Percentiles rank a stretch among this genome's conserved stretches.
These are phyloP conservation scores for Ricordea florida DNA, from an alignment of 92 coral and sea anemone genomes.

Conservation along the genomic window DNA sequence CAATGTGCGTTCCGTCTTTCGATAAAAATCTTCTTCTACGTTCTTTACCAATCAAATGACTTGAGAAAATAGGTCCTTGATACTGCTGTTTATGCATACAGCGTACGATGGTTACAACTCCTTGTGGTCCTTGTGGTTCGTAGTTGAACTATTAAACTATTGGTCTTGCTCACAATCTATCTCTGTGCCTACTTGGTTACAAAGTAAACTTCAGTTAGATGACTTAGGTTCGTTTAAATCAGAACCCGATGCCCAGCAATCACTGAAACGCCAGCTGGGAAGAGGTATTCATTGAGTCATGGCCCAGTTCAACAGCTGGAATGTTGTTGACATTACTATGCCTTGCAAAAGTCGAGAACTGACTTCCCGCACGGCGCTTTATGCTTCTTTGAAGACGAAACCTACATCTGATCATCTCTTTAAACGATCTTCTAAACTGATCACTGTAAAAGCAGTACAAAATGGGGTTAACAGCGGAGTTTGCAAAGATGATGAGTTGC, in stretches of 20 bases:
- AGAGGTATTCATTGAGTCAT: neutral
- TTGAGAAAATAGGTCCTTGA: no score
- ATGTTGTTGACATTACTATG: neutral
- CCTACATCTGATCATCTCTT: constrained; percentile 70
- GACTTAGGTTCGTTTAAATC: no score
- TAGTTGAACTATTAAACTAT: no score
- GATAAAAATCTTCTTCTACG: no score
- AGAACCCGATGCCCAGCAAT: neutral
- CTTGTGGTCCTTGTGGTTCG: no score
- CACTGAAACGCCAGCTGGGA: constrained; percentile 4
- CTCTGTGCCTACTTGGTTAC: no score
- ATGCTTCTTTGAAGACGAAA: neutral
- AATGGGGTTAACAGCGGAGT: constrained; percentile 78
- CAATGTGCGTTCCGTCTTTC: no score
- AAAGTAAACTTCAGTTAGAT: no score
- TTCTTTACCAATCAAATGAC: no score
- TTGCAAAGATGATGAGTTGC: constrained; percentile 71
- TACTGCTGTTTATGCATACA: no score
- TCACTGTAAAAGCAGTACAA: constrained; percentile 90
- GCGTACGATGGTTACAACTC: no score
- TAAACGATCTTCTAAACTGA: constrained; percentile 80
- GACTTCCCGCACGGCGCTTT: neutral
- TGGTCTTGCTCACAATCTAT: no score
- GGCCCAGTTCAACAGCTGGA: neutral
- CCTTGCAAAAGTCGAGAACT: constrained; percentile 11